Conservation (phyloP, 1,140 invertebrate genomes). For the Hycleus phaleratus region DNA sequence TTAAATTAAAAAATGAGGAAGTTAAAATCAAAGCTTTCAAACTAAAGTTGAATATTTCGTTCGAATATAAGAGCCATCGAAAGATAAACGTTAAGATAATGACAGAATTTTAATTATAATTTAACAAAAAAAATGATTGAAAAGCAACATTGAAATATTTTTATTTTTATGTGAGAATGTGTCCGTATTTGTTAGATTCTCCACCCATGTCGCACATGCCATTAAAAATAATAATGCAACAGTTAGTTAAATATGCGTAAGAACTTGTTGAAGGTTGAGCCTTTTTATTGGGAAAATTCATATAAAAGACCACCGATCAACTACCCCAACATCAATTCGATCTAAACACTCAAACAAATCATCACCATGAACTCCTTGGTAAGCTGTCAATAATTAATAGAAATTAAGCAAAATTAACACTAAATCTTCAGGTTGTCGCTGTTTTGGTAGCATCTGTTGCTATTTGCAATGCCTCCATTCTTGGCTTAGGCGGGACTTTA, state of each 20-base stretch:
- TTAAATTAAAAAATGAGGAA: too few relatives aligned
- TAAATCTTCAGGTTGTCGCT: conserved; percentile 24
- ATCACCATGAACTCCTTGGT: conserved; percentile 31
- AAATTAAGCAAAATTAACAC: background rate
- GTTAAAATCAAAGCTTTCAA: too few relatives aligned
- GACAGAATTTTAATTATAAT: too few relatives aligned
- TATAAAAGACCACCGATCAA: conserved; percentile 11
- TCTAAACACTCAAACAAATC: conserved; percentile 13
- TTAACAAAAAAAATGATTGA: too few relatives aligned
- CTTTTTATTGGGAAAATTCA: conserved; percentile 5
- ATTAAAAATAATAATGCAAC: conserved; percentile 13
- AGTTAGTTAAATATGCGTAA: conserved; percentile 16
- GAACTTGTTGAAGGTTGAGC: conserved; percentile 16
- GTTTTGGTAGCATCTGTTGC: conserved; percentile 25
- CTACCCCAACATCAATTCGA: conserved; percentile 7
- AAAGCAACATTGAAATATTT: too few relatives aligned
- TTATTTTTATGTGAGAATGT: too few relatives aligned
- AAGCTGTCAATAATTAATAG: conserved; percentile 9
- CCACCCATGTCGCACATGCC: conserved; percentile 13
- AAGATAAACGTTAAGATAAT: too few relatives aligned
- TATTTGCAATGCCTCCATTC: conserved; percentile 27
- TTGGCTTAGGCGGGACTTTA: conserved; percentile 25
- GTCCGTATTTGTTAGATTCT: conserved; percentile 5
- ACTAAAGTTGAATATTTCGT: too few relatives aligned
- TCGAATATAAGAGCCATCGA: too few relatives aligned